Conservation (phyloP, 2,113 vertebrate genomes). For the Peromyscus maniculatus region DNA sequence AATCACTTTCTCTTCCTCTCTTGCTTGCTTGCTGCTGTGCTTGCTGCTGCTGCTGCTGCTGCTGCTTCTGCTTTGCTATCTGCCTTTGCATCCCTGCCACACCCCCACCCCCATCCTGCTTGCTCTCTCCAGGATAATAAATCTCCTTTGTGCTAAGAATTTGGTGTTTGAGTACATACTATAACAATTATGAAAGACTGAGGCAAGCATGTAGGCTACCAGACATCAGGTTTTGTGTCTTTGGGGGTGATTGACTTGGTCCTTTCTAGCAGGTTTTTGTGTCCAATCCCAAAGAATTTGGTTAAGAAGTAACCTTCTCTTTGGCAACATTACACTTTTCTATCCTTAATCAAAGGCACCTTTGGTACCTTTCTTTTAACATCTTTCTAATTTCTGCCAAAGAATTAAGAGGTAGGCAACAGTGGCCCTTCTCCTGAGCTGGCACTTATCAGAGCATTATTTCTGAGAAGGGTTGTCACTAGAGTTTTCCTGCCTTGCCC, state of each 20-base stretch:
- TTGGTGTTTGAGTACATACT: not conserved
- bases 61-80: not conserved
- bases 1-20: not conserved
- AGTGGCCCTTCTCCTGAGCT: not conserved
- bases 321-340: not conserved
- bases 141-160: not conserved
- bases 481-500: no score
- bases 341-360: not conserved
- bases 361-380: not conserved
- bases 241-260: not conserved
- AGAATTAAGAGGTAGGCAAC: not conserved
- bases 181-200: not conserved
- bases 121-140: not conserved
- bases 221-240: not conserved
- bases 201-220: not conserved
- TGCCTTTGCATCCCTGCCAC: not conserved
- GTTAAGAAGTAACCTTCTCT: not conserved
- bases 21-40: not conserved
- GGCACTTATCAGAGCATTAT: not conserved
- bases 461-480: not conserved
- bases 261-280: not conserved
- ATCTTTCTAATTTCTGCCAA: not conserved
- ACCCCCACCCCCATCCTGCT: not conserved
- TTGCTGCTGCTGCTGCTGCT: not conserved
- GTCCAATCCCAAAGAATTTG: not conserved